These are phyloP conservation scores for Corynorhinus townsendii DNA, from an alignment of 2,113 vertebrate species.

Conservation along the genomic window DNA sequence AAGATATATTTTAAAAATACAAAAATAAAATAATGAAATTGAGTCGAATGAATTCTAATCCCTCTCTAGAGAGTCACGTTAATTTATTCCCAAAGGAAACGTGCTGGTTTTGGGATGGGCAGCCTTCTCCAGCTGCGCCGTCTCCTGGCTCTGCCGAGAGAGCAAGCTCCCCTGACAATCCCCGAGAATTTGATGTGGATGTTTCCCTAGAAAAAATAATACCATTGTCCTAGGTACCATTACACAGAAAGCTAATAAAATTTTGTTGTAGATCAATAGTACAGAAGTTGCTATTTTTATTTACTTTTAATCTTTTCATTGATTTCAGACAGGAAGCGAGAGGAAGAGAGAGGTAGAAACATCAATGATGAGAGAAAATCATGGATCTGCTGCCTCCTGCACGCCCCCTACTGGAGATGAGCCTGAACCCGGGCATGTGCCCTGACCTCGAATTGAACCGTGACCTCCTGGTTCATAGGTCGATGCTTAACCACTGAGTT, in stretches of 20 bases:
- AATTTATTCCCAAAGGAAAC: background rate
- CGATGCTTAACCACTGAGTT: too few species aligned
- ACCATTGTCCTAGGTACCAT: too few species aligned
- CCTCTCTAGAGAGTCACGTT: background rate
- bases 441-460: too few species aligned
- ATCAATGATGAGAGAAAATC: too few species aligned
- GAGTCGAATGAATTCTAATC: background rate
- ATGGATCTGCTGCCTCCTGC: too few species aligned
- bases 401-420: too few species aligned
- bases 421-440: too few species aligned
- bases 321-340: too few species aligned
- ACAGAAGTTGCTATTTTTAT: background rate
- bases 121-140: rapidly evolving
- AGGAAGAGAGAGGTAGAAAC: too few species aligned
- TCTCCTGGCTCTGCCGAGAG: rapidly evolving
- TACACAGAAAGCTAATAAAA: background rate
- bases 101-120: too few species aligned
- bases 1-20: background rate
- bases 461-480: too few species aligned
- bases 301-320: too few species aligned
- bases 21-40: background rate
- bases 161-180: background rate
- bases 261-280: background rate
- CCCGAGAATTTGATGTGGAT: background rate
- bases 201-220: background rate